Base-by-base conservation (phyloP, 2,888 invertebrate genomes). In the Eristalis intricaria region DNA sequence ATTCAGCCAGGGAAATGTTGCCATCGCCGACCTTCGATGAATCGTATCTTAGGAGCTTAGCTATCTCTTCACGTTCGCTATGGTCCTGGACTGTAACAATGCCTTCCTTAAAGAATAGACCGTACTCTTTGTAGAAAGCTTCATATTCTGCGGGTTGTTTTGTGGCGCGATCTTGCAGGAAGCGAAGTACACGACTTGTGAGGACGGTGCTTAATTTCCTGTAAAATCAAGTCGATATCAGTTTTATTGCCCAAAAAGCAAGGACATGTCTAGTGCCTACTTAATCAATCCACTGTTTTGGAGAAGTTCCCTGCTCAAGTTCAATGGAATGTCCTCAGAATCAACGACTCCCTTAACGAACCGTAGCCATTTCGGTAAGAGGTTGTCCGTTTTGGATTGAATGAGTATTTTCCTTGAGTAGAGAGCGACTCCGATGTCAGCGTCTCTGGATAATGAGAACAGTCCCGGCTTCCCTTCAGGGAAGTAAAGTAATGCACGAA, bases 331-430 rank as follows among this genome's bases (percentile, higher is more conserved):
- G 93, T 99, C 99, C 94, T 99, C 99, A 0, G 98, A 99, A 94
- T 99, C 99, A 19, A 99, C 98, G 38, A 99, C 99, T 91, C 99
- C 99, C 95, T 98, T 98, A 2, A 99, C 94, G 93, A 99, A 99
- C 90, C 99, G 94, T 89, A 99, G 94, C 98, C 99, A 99, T 91
- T 98, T 97, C 0, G 99, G 99, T 87, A 99, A 93, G 89, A 99
- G 95, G 91, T 97, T 97, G 82, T 98, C 98, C 0, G 98, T 97
- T 91, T 96, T 97, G 90, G 96, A 96, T 93, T 99, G 98, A 87
- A 99, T 99, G 84, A 99, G 94, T 75, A 99, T 96, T 93, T 98
- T 98, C 66, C 98, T 95, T 5, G 97, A 97, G 92, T 99, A 99
- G 15, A 99, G 94, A 0, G 98, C 96, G 0, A 99, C 96, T 2